A percentile compares a stretch with the other conserved stretches of the same genome.
phyloP scores from a whole-genome alignment of 2,888 invertebrate genomes.

The Macaria notata region DNA sequence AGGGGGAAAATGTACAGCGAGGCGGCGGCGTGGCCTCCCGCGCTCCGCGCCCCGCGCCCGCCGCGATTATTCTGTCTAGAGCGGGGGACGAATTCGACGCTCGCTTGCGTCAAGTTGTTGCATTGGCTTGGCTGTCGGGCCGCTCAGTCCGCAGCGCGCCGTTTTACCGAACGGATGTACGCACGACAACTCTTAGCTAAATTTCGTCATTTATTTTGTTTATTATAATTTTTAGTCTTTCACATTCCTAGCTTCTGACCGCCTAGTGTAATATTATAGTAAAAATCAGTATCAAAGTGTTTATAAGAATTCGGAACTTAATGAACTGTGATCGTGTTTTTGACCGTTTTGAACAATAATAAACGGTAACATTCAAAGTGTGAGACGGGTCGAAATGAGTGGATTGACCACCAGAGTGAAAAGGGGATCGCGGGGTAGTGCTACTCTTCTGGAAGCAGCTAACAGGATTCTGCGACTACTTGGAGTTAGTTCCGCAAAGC shows the following conservation, averaged over 20 bases:
- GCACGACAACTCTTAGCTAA: constrained; percentile 40
- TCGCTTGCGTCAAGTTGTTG: constrained; percentile 51
- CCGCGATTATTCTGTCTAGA: constrained; percentile 74
- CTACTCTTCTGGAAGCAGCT: constrained; percentile 79
- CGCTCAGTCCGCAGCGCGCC: constrained; percentile 70
- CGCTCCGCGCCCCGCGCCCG: constrained; percentile 39
- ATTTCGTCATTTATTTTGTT: constrained; percentile 46
- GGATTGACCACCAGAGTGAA: constrained; percentile 80
- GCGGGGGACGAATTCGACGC: constrained; percentile 63
- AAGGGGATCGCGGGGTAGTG: constrained; percentile 81
- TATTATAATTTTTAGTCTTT: constrained; percentile 50
- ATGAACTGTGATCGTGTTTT: constrained; percentile 73
- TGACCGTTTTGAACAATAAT: constrained; percentile 64
- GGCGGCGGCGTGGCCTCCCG: constrained; percentile 26
- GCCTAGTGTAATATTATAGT: constrained; percentile 35
- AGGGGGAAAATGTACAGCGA: constrained; percentile 19
- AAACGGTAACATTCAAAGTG: constrained; percentile 53
- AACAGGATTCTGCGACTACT: constrained; percentile 80
- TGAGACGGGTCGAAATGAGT: constrained; percentile 78
- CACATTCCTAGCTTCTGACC: constrained; percentile 50
- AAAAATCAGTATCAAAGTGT: constrained; percentile 30
- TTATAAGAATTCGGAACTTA: constrained; percentile 38
- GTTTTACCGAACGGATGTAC: constrained; percentile 57
- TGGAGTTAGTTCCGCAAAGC: constrained; percentile 78
- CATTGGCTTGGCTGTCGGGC: constrained; percentile 31